These are phyloP conservation scores for Noctua janthina DNA, from an alignment of 2,888 invertebrate species.

Conservation along the genomic window DNA sequence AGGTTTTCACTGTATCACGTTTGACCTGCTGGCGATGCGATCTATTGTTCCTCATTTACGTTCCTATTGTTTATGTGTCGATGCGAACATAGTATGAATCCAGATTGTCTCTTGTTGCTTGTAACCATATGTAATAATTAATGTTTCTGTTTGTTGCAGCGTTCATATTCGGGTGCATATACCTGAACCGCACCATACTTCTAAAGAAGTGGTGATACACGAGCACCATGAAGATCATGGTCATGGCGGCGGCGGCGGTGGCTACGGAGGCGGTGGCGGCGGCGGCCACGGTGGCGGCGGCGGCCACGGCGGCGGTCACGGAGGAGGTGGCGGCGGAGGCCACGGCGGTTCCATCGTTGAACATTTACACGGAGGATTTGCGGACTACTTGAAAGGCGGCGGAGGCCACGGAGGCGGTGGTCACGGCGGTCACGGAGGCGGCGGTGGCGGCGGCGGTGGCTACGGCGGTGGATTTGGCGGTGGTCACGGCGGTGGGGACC, in stretches of 20 bases:
- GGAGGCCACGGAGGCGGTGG: conserved; percentile 67
- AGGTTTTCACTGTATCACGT: conserved; percentile 80
- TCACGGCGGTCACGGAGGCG: conserved; percentile 77
- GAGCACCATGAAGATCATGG: conserved; percentile 82
- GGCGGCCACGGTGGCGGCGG: conserved; percentile 64
- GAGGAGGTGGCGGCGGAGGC: conserved; percentile 73
- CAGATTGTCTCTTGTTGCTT: conserved; percentile 17
- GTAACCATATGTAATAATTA: conserved; percentile 33
- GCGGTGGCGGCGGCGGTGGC: conserved; percentile 72
- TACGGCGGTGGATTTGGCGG: conserved; percentile 77
- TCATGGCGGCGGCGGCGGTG: conserved; percentile 76
- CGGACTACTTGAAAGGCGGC: conserved; percentile 75
- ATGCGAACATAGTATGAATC: conserved; percentile 47
- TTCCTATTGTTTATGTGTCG: conserved; percentile 56
- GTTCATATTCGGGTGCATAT: conserved; percentile 90
- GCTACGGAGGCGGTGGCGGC: conserved; percentile 54
- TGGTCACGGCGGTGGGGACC: conserved; percentile 77
- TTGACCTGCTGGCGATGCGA: conserved; percentile 81
- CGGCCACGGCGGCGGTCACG: conserved; percentile 64
- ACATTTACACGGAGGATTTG: conserved; percentile 73
- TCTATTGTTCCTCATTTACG: conserved; percentile 68
- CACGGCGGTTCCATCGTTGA: conserved; percentile 70
- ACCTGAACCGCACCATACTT: conserved; percentile 87
- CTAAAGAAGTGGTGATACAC: conserved; percentile 86
- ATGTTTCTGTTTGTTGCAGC: conserved; percentile 80